Percentiles rank a stretch among this genome's conserved stretches.
Evolutionary conservation across 2,797 vertebrate species (phyloP).

Genomic region (Hippopotamyrus pictus): DNA sequence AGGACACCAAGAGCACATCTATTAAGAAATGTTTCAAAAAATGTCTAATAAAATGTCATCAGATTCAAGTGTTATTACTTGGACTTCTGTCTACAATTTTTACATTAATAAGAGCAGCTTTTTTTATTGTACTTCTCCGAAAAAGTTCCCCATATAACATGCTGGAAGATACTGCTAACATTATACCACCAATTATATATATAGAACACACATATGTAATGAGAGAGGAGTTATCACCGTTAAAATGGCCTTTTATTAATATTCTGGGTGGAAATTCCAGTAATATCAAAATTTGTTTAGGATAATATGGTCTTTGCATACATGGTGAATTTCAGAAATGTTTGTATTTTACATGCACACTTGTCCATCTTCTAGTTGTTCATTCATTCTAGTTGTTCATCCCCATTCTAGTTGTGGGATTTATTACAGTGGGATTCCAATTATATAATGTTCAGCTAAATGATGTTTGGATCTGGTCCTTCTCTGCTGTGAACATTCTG

Average conservation of each 20-base stretch:
- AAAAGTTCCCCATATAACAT: neutral
- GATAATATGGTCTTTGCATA: neutral
- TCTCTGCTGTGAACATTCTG: slow-evolving; percentile 20
- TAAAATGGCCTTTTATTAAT: neutral
- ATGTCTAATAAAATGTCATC: neutral
- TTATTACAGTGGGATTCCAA: neutral
- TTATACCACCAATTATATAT: neutral
- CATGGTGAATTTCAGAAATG: neutral
- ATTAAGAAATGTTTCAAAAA: neutral
- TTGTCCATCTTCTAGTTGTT: neutral
- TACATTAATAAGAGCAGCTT: neutral
- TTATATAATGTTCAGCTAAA: neutral
- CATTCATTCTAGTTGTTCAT: too few species aligned
- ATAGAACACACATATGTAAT: neutral
- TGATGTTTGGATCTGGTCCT: neutral
- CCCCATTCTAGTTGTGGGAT: too few species aligned
- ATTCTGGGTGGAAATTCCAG: neutral
- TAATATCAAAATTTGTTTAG: neutral
- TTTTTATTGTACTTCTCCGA: neutral
- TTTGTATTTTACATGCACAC: neutral
- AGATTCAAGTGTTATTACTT: neutral
- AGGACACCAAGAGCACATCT: neutral
- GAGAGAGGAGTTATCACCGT: neutral
- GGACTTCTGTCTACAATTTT: neutral
- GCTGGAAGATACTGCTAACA: neutral